Evolutionary conservation across 2,113 vertebrate species (phyloP), one percentile per base, ranked within the genome.

Genomic region (Oryzias curvinotus): DNA sequence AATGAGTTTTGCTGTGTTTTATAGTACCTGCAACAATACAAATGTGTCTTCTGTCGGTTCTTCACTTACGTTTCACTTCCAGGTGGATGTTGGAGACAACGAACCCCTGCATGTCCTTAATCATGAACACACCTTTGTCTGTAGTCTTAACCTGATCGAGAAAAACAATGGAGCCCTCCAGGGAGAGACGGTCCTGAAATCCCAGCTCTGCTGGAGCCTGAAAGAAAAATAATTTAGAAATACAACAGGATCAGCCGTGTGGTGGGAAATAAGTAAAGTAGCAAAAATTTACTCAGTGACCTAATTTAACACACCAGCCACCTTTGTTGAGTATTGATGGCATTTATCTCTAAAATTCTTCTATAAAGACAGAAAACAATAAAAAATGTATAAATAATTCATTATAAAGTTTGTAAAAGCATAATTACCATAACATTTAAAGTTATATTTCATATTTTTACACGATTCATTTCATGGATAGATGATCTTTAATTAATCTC

Each of bases 101-200:
- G 65, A 87, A 89, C 5, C 80, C 87, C 76, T 84, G 64, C 5
- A 67, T 51, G 83, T 93, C 91, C 1, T 62, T 85, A 14, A 91
- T 71, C 19, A 60, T 75, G 73, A 88, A 93, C 58, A 57, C 7
- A 56, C 91, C 91, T 1, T 47, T 54, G 25, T 93, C 92, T 16
- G 78, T 18, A 62, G 5, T 6, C 52, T 62, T 90, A 62, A 92
- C 65, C 2, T 81, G 25, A 55, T 89, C 84, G 57, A 93, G 74
- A 36, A 79, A 58, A 53, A 87, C 82, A 76, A 80, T 0, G 0
- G 85, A 85, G 15, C 82, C 84, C 0, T 91, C 91, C 70, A 89
- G 0, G 18, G 67, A 79, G 44, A 93, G 63, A 25, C 92, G 89
- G 0, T 75, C 84, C 52, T 86, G 68, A 1, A 91, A 42, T 25